phyloP scores from a whole-genome alignment of 2,888 invertebrate species.

The Zygaena filipendulae region DNA sequence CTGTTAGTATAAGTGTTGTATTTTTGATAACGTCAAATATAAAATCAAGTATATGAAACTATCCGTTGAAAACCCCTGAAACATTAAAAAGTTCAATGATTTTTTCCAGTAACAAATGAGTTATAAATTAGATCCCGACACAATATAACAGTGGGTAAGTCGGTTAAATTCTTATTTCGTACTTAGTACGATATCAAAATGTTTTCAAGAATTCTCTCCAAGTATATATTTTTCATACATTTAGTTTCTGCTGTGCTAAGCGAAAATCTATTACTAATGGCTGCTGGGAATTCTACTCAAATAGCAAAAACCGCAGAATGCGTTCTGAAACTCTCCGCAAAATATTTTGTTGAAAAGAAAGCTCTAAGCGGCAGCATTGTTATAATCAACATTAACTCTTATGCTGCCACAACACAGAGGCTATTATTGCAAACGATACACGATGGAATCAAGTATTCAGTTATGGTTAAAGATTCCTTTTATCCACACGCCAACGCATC shows the following conservation, averaged over 20 bases:
- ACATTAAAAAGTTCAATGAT: no score
- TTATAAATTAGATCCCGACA: no score
- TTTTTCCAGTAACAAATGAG: no score
- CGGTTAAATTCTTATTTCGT: no score
- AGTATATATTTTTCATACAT: no score
- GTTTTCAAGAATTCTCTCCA: no score
- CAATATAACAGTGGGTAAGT: no score
- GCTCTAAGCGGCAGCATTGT: constrained; percentile 61
- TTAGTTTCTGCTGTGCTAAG: constrained; percentile 27
- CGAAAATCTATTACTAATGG: constrained; percentile 42
- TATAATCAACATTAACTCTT: constrained; percentile 59
- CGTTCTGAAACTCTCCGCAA: constrained; percentile 60
- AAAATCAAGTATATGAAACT: no score
- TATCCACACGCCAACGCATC: constrained; percentile 59
- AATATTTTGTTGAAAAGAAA: constrained; percentile 62
- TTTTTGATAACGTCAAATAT: no score
- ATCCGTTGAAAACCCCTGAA: no score
- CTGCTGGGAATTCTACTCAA: constrained; percentile 41
- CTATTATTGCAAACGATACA: constrained; percentile 53
- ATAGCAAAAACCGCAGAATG: constrained; percentile 54
- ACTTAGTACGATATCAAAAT: no score
- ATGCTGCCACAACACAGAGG: constrained; percentile 42
- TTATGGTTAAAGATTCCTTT: constrained; percentile 63
- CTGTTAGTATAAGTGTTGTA: no score
- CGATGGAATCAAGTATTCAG: constrained; percentile 52